These are phyloP conservation scores for Zaprionus ghesquierei DNA, from an alignment of 1,140 invertebrate species.

Conservation along the genomic window DNA sequence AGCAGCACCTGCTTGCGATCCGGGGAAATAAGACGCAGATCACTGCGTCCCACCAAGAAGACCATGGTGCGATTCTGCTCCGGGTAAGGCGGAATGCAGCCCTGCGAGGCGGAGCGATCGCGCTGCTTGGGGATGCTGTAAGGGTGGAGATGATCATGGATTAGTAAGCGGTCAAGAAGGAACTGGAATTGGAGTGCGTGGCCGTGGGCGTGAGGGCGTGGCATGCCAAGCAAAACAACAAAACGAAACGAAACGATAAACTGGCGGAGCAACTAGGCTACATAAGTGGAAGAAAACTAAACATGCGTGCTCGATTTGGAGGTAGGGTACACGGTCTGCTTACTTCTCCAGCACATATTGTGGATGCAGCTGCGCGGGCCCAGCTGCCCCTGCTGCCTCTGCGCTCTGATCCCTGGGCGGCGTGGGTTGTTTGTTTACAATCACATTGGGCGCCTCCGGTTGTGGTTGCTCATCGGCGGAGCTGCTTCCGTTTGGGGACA, in stretches of 20 bases:
- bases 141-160: neutral
- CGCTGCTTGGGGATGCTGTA: conserved; percentile 74
- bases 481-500: conserved; percentile 37
- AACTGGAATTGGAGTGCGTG: neutral
- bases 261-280: neutral
- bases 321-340: conserved; percentile 27
- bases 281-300: conserved; percentile 1
- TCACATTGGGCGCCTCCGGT: conserved; percentile 60
- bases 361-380: conserved; percentile 56
- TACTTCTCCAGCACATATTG: conserved; percentile 74
- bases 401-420: conserved; percentile 56
- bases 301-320: conserved; percentile 41
- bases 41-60: conserved; percentile 90
- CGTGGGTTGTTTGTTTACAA: conserved; percentile 76
- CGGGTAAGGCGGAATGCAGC: conserved; percentile 83
- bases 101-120: conserved; percentile 85
- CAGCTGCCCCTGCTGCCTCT: conserved; percentile 9
- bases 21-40: conserved; percentile 94
- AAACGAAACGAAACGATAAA: neutral
- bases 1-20: conserved; percentile 95
- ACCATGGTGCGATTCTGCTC: conserved; percentile 96
- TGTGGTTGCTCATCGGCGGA: conserved; percentile 44
- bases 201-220: neutral
- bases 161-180: neutral
- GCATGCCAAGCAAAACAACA: conserved; percentile 15